Conservation (phyloP, 2,797 vertebrate species). For the Alectoris magna region DNA sequence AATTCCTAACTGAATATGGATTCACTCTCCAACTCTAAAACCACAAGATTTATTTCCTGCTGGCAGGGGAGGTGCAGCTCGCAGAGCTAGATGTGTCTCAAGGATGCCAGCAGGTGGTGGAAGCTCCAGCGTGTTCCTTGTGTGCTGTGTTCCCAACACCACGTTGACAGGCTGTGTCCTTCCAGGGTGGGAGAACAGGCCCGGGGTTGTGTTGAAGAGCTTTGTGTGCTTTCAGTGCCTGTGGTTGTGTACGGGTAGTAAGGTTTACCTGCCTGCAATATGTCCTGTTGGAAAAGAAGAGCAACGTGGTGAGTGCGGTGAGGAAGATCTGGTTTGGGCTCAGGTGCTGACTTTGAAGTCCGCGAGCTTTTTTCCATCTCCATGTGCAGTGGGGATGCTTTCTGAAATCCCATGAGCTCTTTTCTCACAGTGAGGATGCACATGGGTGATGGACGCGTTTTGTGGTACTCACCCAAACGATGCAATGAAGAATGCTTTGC, state of each 20-base stretch:
- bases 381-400: accelerated
- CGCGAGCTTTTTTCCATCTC: accelerated
- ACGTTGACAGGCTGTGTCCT: not conserved
- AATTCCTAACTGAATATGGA: conserved; percentile 75
- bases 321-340: not conserved
- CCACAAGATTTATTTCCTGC: conserved; percentile 71
- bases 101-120: conserved; percentile 59
- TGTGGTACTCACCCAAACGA: not conserved
- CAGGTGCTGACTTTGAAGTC: accelerated
- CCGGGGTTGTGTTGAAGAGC: not conserved
- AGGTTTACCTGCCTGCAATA: not conserved
- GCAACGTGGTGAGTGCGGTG: not conserved
- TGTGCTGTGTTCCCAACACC: not conserved
- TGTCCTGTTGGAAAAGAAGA: not conserved
- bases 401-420: not conserved
- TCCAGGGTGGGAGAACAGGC: not conserved
- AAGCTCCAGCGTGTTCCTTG: conserved; percentile 5
- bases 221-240: not conserved
- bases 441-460: accelerated
- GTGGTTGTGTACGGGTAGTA: not conserved
- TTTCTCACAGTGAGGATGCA: accelerated
- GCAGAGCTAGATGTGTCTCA: not conserved
- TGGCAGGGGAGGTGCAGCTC: conserved; percentile 48
- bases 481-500: not conserved
- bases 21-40: conserved; percentile 70